Evolutionary conservation across 2,888 invertebrate genomes (phyloP), one percentile per base, ranked within the genome.

Genomic region (Scrobipalpa costella): DNA sequence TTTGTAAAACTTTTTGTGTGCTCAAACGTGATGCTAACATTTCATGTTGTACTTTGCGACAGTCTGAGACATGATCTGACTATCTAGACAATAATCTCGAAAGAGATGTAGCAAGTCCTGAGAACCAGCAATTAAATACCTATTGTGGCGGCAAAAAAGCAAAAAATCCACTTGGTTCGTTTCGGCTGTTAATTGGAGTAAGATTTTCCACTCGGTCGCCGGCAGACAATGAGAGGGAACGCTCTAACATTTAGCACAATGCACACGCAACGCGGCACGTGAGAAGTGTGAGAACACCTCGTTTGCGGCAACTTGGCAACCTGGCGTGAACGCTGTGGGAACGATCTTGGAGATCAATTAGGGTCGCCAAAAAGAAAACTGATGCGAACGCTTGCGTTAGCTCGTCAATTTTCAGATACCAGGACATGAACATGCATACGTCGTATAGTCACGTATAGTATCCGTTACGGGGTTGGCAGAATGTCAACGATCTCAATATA

Each of bases 181-280:
- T 85, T 81, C 73, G 77, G 76, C 71, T 66, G 70, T 69, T 85
- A 85, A 86, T 85, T 84, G 80, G 76, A 77, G 79, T 79, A 75
- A 80, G 77, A 81, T 84, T 86, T 85, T 86, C 84, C 85, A 81
- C 76, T 79, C 72, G 76, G 80, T 71, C 79, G 70, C 71, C 69
- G 73, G 64, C 71, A 66, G 71, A 86, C 82, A 84, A 85, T 85
- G 74, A 80, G 70, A 73, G 84, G 81, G 85, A 86, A 86, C 83
- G 78, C 73, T 73, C 80, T 83, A 83, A 78, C 82, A 83, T 85
- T 83, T 80, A 74, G 73, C 68, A 72, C 75, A 76, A 76, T 76
- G 68, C 66, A 64, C 69, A 69, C 71, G 70, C 69, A 68, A 71
- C 63, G 60, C 34, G 64, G 65, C 68, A 73, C 77, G 83, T 81